Conservation (phyloP, 2,113 vertebrate genomes). For the Tupaia tana region DNA sequence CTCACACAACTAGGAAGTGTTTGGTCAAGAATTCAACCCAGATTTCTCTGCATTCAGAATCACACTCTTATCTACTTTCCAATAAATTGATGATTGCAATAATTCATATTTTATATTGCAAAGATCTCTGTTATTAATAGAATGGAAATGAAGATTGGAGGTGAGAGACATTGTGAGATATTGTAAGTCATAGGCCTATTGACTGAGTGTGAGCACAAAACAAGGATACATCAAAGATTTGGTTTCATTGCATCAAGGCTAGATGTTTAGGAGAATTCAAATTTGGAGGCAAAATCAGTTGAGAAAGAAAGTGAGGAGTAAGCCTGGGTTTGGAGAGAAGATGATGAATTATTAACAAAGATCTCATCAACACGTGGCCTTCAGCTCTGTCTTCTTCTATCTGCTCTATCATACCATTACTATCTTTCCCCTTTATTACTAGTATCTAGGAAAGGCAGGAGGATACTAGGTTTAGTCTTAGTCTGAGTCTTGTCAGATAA, state of each 20-base stretch:
- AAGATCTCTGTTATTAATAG: neutral
- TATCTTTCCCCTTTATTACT: conserved; percentile 18
- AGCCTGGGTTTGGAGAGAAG: conserved; percentile 17
- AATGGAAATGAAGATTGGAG: neutral
- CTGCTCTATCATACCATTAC: neutral
- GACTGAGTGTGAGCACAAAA: neutral
- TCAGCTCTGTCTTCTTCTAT: neutral
- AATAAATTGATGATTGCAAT: neutral
- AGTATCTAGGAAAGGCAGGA: neutral
- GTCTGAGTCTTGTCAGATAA: conserved; percentile 33
- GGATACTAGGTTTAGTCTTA: neutral
- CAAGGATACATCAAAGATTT: neutral
- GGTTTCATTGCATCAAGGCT: neutral
- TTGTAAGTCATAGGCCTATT: neutral
- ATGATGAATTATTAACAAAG: conserved; percentile 54
- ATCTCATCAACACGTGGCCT: neutral
- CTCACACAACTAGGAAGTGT: neutral
- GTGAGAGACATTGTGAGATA: neutral
- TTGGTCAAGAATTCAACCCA: neutral
- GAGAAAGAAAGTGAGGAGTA: neutral
- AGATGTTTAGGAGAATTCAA: neutral
- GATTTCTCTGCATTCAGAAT: neutral
- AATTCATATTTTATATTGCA: neutral
- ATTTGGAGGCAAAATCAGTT: neutral
- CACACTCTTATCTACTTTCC: neutral